phyloP scores from a whole-genome alignment of 2,113 vertebrate species.

The Tetraodon nigroviridis region DNA sequence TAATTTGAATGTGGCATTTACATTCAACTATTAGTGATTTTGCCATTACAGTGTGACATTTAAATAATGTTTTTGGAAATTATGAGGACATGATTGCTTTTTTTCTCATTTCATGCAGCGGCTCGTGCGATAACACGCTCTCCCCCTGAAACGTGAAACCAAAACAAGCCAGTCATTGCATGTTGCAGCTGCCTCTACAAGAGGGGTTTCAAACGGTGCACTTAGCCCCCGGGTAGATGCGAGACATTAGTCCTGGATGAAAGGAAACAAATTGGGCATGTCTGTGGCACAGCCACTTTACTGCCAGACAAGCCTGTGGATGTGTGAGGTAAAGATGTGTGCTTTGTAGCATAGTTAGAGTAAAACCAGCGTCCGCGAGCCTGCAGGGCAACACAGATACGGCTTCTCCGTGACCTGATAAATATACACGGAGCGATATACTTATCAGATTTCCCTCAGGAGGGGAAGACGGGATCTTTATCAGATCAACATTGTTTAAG shows the following conservation, averaged over 20 bases:
- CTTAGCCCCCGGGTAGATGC: slow-evolving; percentile 60
- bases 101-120: slow-evolving; percentile 59
- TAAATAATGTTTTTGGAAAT: slow-evolving; percentile 73
- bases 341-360: slow-evolving; percentile 21
- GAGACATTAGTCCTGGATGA: slow-evolving; percentile 75
- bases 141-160: slow-evolving; percentile 33
- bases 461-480: slow-evolving; percentile 55
- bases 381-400: slow-evolving; percentile 16
- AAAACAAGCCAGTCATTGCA: slow-evolving; percentile 49
- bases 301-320: slow-evolving; percentile 43
- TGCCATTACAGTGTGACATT: slow-evolving; percentile 74
- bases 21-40: slow-evolving; percentile 68
- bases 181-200: slow-evolving; percentile 42
- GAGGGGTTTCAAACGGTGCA: slow-evolving; percentile 57
- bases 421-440: slow-evolving; percentile 55
- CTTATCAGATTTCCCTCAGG: slow-evolving; percentile 67
- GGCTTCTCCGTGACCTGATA: slow-evolving; percentile 27
- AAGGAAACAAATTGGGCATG: slow-evolving; percentile 76
- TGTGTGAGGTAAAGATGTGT: slow-evolving; percentile 18
- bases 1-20: slow-evolving; percentile 80
- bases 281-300: slow-evolving; percentile 66
- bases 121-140: slow-evolving; percentile 57
- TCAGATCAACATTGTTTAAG: slow-evolving; percentile 62
- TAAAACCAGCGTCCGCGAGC: slow-evolving; percentile 3
- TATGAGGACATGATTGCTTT: slow-evolving; percentile 67